Evolutionary conservation across 2,888 invertebrate species (phyloP).

Genomic region (Hydraecia micacea): DNA sequence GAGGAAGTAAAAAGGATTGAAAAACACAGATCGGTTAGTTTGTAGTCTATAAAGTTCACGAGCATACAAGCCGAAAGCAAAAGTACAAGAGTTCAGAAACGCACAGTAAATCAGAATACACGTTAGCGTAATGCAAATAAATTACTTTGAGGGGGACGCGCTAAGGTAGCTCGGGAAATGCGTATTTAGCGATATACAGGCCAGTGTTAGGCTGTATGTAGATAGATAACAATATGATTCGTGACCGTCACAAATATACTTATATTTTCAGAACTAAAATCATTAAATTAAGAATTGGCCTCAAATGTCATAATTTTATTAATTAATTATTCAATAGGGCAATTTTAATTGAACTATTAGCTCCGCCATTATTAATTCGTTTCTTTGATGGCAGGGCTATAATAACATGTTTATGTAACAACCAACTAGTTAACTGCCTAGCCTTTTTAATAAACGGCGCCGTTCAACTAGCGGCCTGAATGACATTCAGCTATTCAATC

Average conservation of each 20-base stretch:
- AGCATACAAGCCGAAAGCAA: neutral
- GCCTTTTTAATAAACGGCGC: too few species aligned
- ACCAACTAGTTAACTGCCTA: too few species aligned
- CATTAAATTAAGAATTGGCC: neutral
- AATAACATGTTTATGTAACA: neutral
- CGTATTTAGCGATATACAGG: neutral
- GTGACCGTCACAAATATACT: neutral
- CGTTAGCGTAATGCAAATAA: neutral
- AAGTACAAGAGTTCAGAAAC: neutral
- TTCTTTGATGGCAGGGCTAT: neutral
- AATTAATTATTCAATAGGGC: neutral
- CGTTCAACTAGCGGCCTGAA: too few species aligned
- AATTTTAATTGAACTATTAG: neutral
- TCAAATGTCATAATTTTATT: neutral
- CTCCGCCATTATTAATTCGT: neutral
- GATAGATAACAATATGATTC: neutral
- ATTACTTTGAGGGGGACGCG: neutral
- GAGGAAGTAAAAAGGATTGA: neutral
- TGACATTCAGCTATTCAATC: too few species aligned
- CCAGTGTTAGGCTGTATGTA: neutral
- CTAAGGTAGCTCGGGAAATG: neutral
- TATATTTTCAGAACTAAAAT: neutral
- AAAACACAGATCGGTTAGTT: neutral
- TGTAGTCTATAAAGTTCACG: neutral
- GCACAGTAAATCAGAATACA: neutral